Evolutionary conservation across 2,113 vertebrate genomes (phyloP), one percentile per base, ranked within the genome.

Genomic region (Aphyosemion australe): DNA sequence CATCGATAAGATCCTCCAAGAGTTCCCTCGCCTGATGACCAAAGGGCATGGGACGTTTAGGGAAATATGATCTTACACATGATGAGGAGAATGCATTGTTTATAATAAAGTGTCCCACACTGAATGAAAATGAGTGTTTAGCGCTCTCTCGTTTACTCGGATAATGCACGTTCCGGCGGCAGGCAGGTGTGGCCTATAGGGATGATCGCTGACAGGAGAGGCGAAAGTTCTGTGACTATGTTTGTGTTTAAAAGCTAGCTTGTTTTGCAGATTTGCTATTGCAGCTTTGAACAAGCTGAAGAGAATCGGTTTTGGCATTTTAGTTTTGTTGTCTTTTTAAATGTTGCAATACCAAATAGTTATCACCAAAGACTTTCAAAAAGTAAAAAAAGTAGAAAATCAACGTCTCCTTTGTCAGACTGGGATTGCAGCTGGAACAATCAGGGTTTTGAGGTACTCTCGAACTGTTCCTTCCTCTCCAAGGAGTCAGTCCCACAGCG

Each of bases 401-500:
- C 31, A 76, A 76, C 61, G 21, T 10, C 66, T 69, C 31, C 65
- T 78, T 79, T 82, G 78, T 72, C 58, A 76, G 68, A 65, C 56
- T 61, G 68, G 57, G 56, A 62, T 57, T 67, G 54, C 45, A 83
- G 66, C 48, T 79, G 74, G 77, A 82, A 83, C 83, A 85, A 84
- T 87, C 78, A 79, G 67, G 84, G 80, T 81, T 73, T 76, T 78
- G 72, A 84, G 61, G 75, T 69, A 63, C 67, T 82, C 67, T 60
- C 82, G 74, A 87, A 54, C 71, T 74, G 84, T 78, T 78, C 83
- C 72, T 78, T 76, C 64, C 79, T 82, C 82, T 85, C 79, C 47
- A 34, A 81, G 83, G 77, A 87, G 80, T 56, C 52, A 37, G 76
- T 81, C 74, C 82, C 61, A 10, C 69, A 72, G 65, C 6, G 62